A percentile compares a stretch with the other conserved stretches of the same genome.
Evolutionary conservation across 2,888 invertebrate species (phyloP).

Genomic region (Drosophila infuscata): DNA sequence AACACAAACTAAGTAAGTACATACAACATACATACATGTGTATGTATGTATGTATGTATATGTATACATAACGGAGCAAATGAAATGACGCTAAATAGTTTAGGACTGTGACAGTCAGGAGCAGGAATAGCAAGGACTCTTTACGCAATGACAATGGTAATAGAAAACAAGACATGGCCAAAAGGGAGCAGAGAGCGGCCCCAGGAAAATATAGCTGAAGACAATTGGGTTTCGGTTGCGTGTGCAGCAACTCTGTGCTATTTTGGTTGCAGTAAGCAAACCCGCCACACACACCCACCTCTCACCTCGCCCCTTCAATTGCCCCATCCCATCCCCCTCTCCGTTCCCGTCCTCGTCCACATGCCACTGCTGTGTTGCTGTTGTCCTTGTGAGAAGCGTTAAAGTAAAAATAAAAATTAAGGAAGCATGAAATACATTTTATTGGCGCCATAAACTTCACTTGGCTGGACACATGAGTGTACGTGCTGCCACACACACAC

Average conservation of each 20-base stretch:
- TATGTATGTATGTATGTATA: constrained; percentile 4
- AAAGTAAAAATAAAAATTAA: constrained; percentile 85
- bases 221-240: constrained; percentile 55
- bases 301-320: not conserved
- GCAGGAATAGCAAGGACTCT: constrained; percentile 19
- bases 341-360: not conserved
- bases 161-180: constrained; percentile 27
- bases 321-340: not conserved
- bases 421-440: constrained; percentile 85
- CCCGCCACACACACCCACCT: not conserved
- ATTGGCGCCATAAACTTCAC: constrained; percentile 84
- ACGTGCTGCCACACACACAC: constrained; percentile 68
- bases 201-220: constrained; percentile 40
- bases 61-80: constrained; percentile 47
- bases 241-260: constrained; percentile 44
- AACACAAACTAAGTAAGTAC: not conserved
- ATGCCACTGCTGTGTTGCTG: constrained; percentile 14
- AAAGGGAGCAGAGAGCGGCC: not conserved
- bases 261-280: constrained; percentile 36
- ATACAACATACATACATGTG: constrained; percentile 8
- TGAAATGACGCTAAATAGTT: constrained; percentile 76
- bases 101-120: constrained; percentile 48
- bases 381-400: constrained; percentile 71
- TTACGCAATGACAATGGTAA: constrained; percentile 47
- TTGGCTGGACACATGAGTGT: constrained; percentile 84